A percentile compares a stretch with the other conserved stretches of the same genome.
Conservation (phyloP, 2,113 vertebrate genomes). For the Bos taurus region DNA sequence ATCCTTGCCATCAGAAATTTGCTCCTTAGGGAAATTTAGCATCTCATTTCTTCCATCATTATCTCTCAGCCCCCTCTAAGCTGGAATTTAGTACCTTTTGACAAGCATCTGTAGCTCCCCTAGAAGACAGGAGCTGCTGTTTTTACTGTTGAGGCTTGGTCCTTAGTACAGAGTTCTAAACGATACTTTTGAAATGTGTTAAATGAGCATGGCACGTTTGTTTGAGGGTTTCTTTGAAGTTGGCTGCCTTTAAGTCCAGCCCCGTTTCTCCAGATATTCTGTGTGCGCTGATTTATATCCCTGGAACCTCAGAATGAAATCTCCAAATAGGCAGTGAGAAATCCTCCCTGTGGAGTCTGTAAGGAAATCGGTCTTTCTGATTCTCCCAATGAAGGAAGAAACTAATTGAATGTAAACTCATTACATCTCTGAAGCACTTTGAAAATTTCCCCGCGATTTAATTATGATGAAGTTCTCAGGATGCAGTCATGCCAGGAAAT, state of each 20-base stretch:
- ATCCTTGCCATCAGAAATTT: not conserved
- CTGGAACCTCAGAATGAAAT: not conserved
- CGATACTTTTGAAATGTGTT: not conserved
- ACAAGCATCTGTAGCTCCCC: not conserved
- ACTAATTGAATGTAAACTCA: conserved; percentile 61
- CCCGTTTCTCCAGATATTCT: not conserved
- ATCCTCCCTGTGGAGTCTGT: not conserved
- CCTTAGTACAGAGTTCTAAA: too few species aligned
- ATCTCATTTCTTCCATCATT: not conserved
- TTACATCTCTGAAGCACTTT: conserved; percentile 57
- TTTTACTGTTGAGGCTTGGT: not conserved
- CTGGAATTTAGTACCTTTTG: not conserved
- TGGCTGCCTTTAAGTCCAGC: not conserved
- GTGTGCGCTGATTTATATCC: not conserved
- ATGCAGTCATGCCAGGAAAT: conserved; percentile 61
- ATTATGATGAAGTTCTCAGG: conserved; percentile 58
- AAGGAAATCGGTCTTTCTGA: conserved; percentile 4
- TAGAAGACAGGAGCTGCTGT: not conserved
- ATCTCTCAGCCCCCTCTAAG: not conserved
- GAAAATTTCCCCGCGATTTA: conserved; percentile 54
- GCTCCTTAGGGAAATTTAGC: not conserved
- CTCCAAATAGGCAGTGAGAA: not conserved
- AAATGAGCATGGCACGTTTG: rapidly evolving
- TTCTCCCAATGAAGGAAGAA: conserved; percentile 49
- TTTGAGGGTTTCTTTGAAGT: not conserved